Percentiles rank a stretch among this genome's conserved stretches.
phyloP scores from a whole-genome alignment of 2,888 invertebrate species.

The Rhamphomyia laevipes region DNA sequence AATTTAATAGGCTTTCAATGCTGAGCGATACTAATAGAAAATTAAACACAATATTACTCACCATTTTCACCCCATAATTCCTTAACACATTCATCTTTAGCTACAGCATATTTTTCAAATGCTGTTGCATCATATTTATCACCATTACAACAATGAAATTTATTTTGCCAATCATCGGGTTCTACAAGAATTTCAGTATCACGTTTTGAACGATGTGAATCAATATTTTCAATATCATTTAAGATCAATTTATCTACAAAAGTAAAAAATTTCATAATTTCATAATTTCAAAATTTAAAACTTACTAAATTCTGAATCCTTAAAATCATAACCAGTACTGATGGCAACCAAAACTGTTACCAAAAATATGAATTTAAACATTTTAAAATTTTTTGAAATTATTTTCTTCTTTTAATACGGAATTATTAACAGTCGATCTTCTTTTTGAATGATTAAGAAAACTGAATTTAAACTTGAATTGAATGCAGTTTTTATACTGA shows the following conservation, averaged over 20 bases:
- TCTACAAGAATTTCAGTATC: slow-evolving; percentile 13
- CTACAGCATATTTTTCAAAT: slow-evolving; percentile 11
- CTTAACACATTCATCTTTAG: slow-evolving; percentile 16
- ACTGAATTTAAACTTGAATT: no score
- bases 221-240: slow-evolving; percentile 15
- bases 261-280: not conserved
- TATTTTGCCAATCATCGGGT: slow-evolving; percentile 11
- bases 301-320: slow-evolving; percentile 22
- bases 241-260: slow-evolving; percentile 20
- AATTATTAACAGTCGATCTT: no score
- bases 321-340: slow-evolving; percentile 19
- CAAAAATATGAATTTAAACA: slow-evolving; percentile 12
- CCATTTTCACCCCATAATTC: slow-evolving; percentile 16
- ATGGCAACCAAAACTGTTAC: slow-evolving; percentile 8
- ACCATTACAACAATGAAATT: slow-evolving; percentile 18
- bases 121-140: slow-evolving; percentile 14
- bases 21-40: no score
- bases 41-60: no score
- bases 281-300: not conserved
- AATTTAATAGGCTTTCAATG: no score
- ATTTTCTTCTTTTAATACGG: no score
- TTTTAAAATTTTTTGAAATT: no score
- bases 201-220: slow-evolving; percentile 12
- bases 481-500: no score
- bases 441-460: no score